Evolutionary conservation across 2,113 vertebrate species (phyloP), one percentile per base, ranked within the genome.

Genomic region (Takifugu bimaculatus): DNA sequence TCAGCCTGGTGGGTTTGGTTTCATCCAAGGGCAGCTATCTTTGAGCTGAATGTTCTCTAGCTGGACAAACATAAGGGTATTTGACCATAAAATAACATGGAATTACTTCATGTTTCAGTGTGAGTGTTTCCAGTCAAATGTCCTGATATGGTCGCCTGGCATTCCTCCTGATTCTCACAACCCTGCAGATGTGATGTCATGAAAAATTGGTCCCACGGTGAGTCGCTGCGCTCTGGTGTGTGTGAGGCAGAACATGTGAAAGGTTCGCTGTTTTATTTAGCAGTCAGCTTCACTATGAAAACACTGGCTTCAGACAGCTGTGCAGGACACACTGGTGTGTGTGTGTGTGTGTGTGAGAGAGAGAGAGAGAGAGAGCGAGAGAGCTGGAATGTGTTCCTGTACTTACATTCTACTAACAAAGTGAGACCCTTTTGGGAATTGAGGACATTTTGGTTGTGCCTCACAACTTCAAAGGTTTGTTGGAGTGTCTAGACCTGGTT

Each of bases 121-220:
- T 66, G 50, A 43, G 54, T 67, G 60, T 81, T 52, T 42, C 3
- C 72, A 62, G 54, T 66, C 29, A 72, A 57, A 81, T 79, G 44
- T 70, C 76, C 78, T 55, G 50, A 74, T 75, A 79, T 87, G 82
- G 77, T 45, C 74, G 81, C 69, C 56, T 65, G 58, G 59, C 64
- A 80, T 82, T 81, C 68, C 70, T 74, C 53, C 57, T 45, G 59
- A 83, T 83, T 88, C 80, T 77, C 77, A 82, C 70, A 83, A 88
- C 69, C 42, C 81, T 70, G 50, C 64, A 84, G 77, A 79, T 75
- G 13, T 85, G 76, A 87, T 84, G 79, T 88, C 81, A 88, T 13
- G 62, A 43, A 66, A 57, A 1, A 0, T 55, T 79, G 20, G 20
- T 20, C 77, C 59, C 78, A 61, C 54, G 63, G 44, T 45, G 44